These are phyloP conservation scores for Tinea pellionella DNA, from an alignment of 2,888 invertebrate genomes.

Conservation along the genomic window DNA sequence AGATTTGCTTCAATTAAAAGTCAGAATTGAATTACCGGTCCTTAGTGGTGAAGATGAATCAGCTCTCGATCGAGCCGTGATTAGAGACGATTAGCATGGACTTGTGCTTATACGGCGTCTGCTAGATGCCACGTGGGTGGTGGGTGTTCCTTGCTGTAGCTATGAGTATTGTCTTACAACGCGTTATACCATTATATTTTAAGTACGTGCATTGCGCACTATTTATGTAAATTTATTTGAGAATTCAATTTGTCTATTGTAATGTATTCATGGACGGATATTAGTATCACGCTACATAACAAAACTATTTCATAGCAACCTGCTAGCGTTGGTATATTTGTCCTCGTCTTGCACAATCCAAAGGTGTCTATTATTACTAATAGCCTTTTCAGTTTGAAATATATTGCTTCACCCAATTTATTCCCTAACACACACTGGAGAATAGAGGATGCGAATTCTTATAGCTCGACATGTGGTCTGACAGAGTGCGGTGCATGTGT, in stretches of 20 bases:
- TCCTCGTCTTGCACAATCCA: constrained; percentile 3
- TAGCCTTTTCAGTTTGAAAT: no score
- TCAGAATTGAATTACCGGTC: no score
- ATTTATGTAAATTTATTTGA: constrained; percentile 62
- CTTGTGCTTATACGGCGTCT: constrained; percentile 26
- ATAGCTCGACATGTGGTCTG: no score
- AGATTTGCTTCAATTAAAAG: no score
- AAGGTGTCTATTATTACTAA: background rate
- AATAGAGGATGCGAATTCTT: no score
- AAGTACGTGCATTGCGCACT: constrained; percentile 48
- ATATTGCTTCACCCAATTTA: no score
- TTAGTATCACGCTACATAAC: constrained; percentile 29
- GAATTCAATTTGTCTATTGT: constrained; percentile 62
- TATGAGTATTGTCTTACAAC: constrained; percentile 54
- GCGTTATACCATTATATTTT: constrained; percentile 52
- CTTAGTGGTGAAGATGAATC: constrained; percentile 51
- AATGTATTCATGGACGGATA: constrained; percentile 51
- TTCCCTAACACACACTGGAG: no score
- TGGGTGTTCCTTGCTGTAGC: constrained; percentile 44
- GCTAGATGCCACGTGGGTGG: constrained; percentile 49
- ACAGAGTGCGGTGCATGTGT: no score
- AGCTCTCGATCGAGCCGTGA: constrained; percentile 60
- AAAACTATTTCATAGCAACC: constrained; percentile 27
- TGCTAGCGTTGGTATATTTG: constrained; percentile 23
- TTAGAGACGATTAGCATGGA: constrained; percentile 64